Evolutionary conservation across 2,888 invertebrate genomes (phyloP).

Genomic region (Macroteleia sp.): DNA sequence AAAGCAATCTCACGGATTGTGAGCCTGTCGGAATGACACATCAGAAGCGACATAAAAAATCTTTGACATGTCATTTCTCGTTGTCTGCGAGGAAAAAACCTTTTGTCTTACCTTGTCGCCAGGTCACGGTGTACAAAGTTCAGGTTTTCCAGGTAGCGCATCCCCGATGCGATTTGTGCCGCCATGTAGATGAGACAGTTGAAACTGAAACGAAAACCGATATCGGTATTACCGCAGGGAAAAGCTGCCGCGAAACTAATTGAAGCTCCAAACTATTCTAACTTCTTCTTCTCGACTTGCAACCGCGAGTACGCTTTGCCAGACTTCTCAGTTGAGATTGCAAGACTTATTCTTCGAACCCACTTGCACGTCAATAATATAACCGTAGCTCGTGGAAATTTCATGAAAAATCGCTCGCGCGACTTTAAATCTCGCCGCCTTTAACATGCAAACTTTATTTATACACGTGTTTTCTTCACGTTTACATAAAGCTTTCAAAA

Average conservation of each 20-base stretch:
- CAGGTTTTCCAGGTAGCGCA: constrained; percentile 94
- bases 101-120: constrained; percentile 88
- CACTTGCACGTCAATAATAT: constrained; percentile 32
- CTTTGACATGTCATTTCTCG: constrained; percentile 7
- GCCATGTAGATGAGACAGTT: constrained; percentile 92
- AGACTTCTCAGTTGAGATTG: constrained; percentile 36
- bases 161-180: constrained; percentile 94
- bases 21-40: constrained; percentile 3
- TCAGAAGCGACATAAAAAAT: constrained; percentile 29
- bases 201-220: constrained; percentile 85
- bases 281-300: constrained; percentile 55
- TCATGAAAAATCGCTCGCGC: constrained; percentile 41
- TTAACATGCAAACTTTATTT: constrained; percentile 47
- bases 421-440: constrained; percentile 34
- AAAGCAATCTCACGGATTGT: constrained; percentile 52
- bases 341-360: constrained; percentile 48
- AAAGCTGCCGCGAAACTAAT: constrained; percentile 58
- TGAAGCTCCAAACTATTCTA: constrained; percentile 61
- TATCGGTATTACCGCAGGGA: constrained; percentile 53
- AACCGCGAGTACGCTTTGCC: constrained; percentile 32
- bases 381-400: constrained; percentile 25
- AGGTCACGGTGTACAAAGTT: constrained; percentile 96
- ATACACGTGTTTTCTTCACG: too few relatives aligned
- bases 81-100: not conserved
- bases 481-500: too few relatives aligned